phyloP scores from a whole-genome alignment of 2,888 invertebrate genomes.

The Hofmannophila pseudospretella region DNA sequence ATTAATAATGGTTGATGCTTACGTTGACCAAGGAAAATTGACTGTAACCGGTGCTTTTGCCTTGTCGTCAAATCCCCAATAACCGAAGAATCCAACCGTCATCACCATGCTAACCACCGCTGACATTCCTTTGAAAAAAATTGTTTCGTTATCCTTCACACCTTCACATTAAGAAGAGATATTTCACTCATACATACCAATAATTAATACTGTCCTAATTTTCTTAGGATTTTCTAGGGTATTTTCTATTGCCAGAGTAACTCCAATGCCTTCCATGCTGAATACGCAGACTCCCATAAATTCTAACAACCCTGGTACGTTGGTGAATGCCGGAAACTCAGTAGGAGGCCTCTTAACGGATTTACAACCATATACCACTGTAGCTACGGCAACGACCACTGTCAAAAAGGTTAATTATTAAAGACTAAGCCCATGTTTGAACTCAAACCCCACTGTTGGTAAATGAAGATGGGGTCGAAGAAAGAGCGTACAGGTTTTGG shows the following conservation, averaged over 20 bases:
- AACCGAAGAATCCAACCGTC: slow-evolving; percentile 40
- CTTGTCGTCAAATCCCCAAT: slow-evolving; percentile 40
- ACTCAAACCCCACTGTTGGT: no score
- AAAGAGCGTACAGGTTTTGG: no score
- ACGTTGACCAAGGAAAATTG: slow-evolving; percentile 37
- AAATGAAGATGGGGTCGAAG: no score
- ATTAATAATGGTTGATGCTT: no score
- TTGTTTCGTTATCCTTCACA: no score
- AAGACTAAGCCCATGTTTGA: neutral
- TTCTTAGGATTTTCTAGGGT: slow-evolving; percentile 39
- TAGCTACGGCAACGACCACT: slow-evolving; percentile 31
- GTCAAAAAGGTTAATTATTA: slow-evolving; percentile 9
- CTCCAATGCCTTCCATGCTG: slow-evolving; percentile 59
- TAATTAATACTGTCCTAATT: slow-evolving; percentile 29
- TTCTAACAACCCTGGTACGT: slow-evolving; percentile 27
- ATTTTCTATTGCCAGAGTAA: slow-evolving; percentile 43
- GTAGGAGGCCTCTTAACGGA: slow-evolving; percentile 1
- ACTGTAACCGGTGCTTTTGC: slow-evolving; percentile 39
- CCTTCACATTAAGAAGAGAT: no score
- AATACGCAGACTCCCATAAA: slow-evolving; percentile 74
- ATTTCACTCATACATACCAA: slow-evolving; percentile 22
- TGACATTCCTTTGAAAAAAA: slow-evolving; percentile 35
- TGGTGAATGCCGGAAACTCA: slow-evolving; percentile 25
- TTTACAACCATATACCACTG: slow-evolving; percentile 30
- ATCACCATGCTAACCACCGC: slow-evolving; percentile 28